phyloP scores from a whole-genome alignment of 2,797 vertebrate species.

The Channallabes apus region DNA sequence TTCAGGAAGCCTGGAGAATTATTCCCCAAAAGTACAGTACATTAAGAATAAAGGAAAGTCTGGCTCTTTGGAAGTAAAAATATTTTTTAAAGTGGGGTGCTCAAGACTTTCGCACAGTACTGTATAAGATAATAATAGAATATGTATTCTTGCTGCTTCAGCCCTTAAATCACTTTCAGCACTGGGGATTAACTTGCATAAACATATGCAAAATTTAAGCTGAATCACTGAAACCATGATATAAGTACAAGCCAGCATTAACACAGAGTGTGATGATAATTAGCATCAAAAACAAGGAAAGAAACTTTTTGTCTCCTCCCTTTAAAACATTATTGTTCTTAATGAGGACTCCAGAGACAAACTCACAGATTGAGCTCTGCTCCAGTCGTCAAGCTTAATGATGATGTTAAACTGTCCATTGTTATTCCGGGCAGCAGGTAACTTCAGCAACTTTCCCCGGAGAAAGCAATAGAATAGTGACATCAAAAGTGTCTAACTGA shows the following conservation, averaged over 20 bases:
- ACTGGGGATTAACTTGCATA: neutral
- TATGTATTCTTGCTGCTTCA: neutral
- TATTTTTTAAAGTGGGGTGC: no score
- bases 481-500: conserved; percentile 18
- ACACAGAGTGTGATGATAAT: conserved; percentile 11
- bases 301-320: neutral
- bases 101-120: no score
- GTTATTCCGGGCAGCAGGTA: conserved; percentile 11
- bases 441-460: conserved; percentile 3
- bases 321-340: conserved; percentile 7
- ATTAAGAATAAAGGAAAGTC: no score
- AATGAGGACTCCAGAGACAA: conserved; percentile 26
- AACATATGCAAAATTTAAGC: neutral
- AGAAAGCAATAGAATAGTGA: neutral
- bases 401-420: conserved; percentile 4
- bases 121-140: no score
- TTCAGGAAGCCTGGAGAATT: no score
- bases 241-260: neutral
- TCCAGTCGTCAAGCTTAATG: neutral
- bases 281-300: conserved; percentile 17
- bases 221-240: conserved; percentile 7
- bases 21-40: no score
- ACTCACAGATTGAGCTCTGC: neutral
- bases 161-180: neutral
- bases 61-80: no score